phyloP scores from a whole-genome alignment of 2,888 invertebrate species.

The Brachyopa scutellaris region DNA sequence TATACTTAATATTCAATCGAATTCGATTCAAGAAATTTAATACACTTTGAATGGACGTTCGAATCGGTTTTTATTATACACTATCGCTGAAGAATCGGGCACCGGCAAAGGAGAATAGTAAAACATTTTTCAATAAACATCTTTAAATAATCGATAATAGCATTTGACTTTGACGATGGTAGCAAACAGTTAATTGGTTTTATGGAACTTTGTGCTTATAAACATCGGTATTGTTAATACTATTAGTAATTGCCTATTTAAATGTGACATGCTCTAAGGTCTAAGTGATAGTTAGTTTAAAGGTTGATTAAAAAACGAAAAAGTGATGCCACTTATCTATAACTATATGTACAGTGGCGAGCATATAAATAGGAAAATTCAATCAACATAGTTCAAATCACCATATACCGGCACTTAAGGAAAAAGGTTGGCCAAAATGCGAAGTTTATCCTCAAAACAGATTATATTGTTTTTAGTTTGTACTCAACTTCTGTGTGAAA shows the following conservation, averaged over 20 bases:
- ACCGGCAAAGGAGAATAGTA: background rate
- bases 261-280: too few relatives aligned
- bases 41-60: constrained; percentile 10
- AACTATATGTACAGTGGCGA: too few relatives aligned
- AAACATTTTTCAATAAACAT: background rate
- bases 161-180: too few relatives aligned
- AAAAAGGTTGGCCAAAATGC: too few relatives aligned
- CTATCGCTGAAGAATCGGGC: background rate
- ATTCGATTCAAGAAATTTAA: constrained; percentile 32
- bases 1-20: constrained; percentile 24
- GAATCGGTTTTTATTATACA: background rate
- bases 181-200: too few relatives aligned
- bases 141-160: background rate
- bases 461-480: too few relatives aligned
- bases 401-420: too few relatives aligned
- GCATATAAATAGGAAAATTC: too few relatives aligned
- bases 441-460: too few relatives aligned
- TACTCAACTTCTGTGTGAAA: too few relatives aligned
- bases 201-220: constrained; percentile 14
- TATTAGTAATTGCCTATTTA: background rate
- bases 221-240: background rate
- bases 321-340: too few relatives aligned
- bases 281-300: background rate
- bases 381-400: too few relatives aligned
- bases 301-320: background rate